Evolutionary conservation across 2,888 invertebrate genomes (phyloP).

Genomic region (Gibbula magus): DNA sequence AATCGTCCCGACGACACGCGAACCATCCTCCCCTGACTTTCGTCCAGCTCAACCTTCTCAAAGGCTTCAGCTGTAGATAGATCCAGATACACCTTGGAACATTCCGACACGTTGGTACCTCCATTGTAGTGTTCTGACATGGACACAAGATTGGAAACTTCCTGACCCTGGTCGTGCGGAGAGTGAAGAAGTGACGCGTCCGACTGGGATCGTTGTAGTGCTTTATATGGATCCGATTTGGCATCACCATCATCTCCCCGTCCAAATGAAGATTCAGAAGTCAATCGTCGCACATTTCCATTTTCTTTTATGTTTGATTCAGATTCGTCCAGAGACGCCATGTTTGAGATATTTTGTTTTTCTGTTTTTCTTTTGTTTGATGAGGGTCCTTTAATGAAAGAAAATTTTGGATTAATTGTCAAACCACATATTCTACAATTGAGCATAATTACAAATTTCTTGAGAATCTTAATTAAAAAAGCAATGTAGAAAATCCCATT

Average conservation of each 20-base stretch:
- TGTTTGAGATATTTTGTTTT: background rate
- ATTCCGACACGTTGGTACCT: constrained; percentile 67
- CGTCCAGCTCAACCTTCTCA: constrained; percentile 45
- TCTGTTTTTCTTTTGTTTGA: too few species aligned
- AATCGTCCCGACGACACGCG: constrained; percentile 54
- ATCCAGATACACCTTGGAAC: constrained; percentile 73
- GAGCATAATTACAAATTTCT: too few species aligned
- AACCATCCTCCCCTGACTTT: constrained; percentile 40
- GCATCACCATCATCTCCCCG: constrained; percentile 22
- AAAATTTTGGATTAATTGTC: too few species aligned
- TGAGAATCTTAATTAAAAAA: too few species aligned
- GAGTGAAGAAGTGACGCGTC: constrained; percentile 57
- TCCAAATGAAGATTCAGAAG: background rate
- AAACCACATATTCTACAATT: too few species aligned
- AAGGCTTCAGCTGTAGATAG: constrained; percentile 67
- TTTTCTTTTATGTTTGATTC: background rate
- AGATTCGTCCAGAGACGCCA: background rate
- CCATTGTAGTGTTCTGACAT: constrained; percentile 34
- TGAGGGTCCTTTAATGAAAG: too few species aligned
- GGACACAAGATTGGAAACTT: background rate
- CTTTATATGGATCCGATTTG: constrained; percentile 57
- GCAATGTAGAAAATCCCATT: too few species aligned
- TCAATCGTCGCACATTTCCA: background rate
- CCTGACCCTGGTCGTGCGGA: background rate
- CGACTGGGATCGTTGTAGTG: constrained; percentile 71